Evolutionary conservation across 1,140 invertebrate genomes (phyloP).

Genomic region (Zaprionus capensis): DNA sequence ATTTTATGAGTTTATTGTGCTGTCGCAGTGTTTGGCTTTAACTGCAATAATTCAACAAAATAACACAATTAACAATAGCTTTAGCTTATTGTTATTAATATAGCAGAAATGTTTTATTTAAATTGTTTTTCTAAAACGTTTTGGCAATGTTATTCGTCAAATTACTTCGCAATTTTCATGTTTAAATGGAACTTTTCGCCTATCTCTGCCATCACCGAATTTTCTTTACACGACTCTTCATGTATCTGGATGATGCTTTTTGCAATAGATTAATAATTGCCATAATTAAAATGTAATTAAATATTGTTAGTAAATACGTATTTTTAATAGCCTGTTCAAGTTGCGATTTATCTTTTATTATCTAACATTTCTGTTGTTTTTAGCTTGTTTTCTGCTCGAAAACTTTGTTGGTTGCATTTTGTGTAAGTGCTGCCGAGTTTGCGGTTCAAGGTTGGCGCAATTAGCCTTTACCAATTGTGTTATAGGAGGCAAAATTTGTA

Average conservation of each 20-base stretch:
- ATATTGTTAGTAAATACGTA: slow-evolving; percentile 40
- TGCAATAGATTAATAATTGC: slow-evolving; percentile 34
- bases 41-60: slow-evolving; percentile 28
- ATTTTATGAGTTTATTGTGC: slow-evolving; percentile 57
- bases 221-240: slow-evolving; percentile 33
- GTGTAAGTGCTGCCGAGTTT: slow-evolving; percentile 14
- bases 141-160: slow-evolving; percentile 2
- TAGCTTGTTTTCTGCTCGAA: slow-evolving; percentile 1
- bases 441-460: slow-evolving; percentile 38
- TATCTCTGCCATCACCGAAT: slow-evolving; percentile 19
- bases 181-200: slow-evolving; percentile 24
- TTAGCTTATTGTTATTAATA: not conserved
- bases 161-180: slow-evolving; percentile 2
- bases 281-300: slow-evolving; percentile 64
- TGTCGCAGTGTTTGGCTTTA: slow-evolving; percentile 33
- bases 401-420: slow-evolving; percentile 30
- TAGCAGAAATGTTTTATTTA: slow-evolving; percentile 2
- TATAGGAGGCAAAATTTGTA: not conserved
- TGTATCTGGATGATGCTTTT: slow-evolving; percentile 33
- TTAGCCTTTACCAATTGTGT: slow-evolving; percentile 25
- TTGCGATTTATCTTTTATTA: slow-evolving; percentile 21
- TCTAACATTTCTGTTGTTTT: slow-evolving; percentile 25
- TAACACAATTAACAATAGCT: slow-evolving; percentile 21
- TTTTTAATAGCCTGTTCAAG: slow-evolving; percentile 41
- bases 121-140: not conserved